Base-by-base conservation (phyloP, 2,113 vertebrate genomes). In the Oncorhynchus kisutch region DNA sequence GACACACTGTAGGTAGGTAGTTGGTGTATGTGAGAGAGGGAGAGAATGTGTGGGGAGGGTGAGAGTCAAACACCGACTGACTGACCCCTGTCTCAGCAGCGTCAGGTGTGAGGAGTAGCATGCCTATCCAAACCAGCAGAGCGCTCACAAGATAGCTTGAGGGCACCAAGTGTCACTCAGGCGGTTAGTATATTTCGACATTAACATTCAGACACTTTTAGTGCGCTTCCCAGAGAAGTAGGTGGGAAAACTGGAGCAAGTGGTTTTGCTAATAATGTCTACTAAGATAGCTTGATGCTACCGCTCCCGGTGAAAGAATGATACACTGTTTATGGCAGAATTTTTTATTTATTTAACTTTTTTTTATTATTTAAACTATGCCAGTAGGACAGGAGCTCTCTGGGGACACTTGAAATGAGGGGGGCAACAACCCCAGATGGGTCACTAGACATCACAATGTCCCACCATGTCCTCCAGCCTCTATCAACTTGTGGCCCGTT, bases 111-210 rank as follows among this genome's bases (percentile, higher is more conserved):
- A 76, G 54, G 25, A 34, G 54, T 25, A 34, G 48, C 7, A 73
- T 54, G 74, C 67, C 64, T 49, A 72, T 24, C 71, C 57, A 22
- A 75, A 59, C 59, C 11, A 6, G 51, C 45, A 73, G 51, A 51
- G 67, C 75, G 75, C 72, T 71, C 70, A 34, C 20, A 25, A 78
- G 29, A 72, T 67, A 74, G 78, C 79, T 80, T 49, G 48, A 77
- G 73, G 78, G 71, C 5, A 14, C 5, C 51, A 31, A 20, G 74
- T 22, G 60, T 20, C 68, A 48, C 75, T 85, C 81, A 85, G 79
- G 86, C 75, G 77, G 72, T 70, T 84, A 88, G 75, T 74, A 3
- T 82, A 78, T 84, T 87, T 77, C 84, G 78, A 87, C 84, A 85
- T 67, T 67, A 85, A 76, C 77, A 82, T 78, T 83, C 81, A 84